Evolutionary conservation across 1,140 invertebrate species (phyloP).

Genomic region (Cepaea nemoralis): DNA sequence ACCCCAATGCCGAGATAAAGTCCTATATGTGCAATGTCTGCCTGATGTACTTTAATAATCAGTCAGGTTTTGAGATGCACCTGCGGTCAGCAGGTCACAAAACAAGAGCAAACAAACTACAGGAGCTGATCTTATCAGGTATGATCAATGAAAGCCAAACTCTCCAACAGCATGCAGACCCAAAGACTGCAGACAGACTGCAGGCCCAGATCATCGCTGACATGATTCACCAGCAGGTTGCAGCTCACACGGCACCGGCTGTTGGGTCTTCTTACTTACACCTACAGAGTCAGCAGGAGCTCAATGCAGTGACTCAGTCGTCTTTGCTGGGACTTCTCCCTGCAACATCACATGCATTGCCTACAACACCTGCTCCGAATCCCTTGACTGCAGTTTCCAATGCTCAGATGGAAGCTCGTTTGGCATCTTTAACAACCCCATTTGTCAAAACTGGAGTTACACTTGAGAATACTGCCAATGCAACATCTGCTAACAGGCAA

Average conservation of each 20-base stretch:
- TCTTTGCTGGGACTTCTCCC: constrained; percentile 57
- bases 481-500: neutral
- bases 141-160: constrained; percentile 89
- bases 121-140: constrained; percentile 87
- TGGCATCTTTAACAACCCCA: neutral
- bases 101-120: constrained; percentile 88
- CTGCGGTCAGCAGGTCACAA: constrained; percentile 94
- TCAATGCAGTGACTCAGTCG: constrained; percentile 32
- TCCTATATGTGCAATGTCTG: constrained; percentile 96
- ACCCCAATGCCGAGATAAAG: constrained; percentile 79
- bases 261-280: neutral
- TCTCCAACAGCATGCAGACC: constrained; percentile 88
- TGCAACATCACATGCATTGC: constrained; percentile 3
- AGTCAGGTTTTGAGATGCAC: constrained; percentile 92
- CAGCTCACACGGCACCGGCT: constrained; percentile 27
- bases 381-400: neutral
- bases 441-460: neutral
- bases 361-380: neutral
- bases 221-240: constrained; percentile 57
- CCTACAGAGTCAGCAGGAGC: neutral
- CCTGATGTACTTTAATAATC: constrained; percentile 91
- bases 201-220: constrained; percentile 61
- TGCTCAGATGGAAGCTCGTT: neutral
- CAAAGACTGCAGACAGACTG: constrained; percentile 52
- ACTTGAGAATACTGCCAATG: neutral